Evolutionary conservation across 1,140 invertebrate species (phyloP), one percentile per base, ranked within the genome.

Genomic region (Drosophila arawakana): DNA sequence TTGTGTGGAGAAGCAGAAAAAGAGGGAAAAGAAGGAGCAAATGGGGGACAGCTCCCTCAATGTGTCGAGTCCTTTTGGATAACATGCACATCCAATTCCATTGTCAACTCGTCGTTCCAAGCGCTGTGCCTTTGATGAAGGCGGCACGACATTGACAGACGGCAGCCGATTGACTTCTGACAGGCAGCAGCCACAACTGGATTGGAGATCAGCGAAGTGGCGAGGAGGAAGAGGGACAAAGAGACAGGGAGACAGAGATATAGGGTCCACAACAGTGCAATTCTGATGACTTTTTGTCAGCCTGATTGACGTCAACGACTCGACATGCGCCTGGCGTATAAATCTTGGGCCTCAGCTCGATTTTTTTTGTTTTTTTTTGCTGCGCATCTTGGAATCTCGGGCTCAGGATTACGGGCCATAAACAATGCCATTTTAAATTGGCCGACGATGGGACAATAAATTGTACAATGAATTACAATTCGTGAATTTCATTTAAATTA

Each of bases 261-360:
- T 34, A 39, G 55, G 41, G 54, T 44, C 57, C 49, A 47, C 60
- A 9, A n/a, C 68, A 66, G 66, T 60, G 76, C 80, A 80, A 88
- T 88, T 88, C 80, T 88, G 84, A 88, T 89, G 84, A 88, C 80
- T 88, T 88, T 89, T 88, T 84, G 84, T 88, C 84, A 89, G 80
- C 71, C 69, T 88, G 84, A 88, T 88, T 89, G 84, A 88, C 84
- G 84, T 88, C 83, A 88, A 89, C 84, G 83, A 84, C 65, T 89
- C 84, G 55, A 52, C 73, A 74, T 73, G 73, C 63, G 80, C 73
- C 80, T 77, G 83, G 84, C 80, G 81, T 75, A 88, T 88, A 88
- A 88, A 88, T 88, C 80, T 88, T 78, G 18, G n/a, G 39, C 60
- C 47, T 69, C 67, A 72, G 73, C 83, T 88, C 80, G 79, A 88